These are phyloP conservation scores for Diabrotica balteata DNA, from an alignment of 2,888 invertebrate genomes.

Conservation along the genomic window DNA sequence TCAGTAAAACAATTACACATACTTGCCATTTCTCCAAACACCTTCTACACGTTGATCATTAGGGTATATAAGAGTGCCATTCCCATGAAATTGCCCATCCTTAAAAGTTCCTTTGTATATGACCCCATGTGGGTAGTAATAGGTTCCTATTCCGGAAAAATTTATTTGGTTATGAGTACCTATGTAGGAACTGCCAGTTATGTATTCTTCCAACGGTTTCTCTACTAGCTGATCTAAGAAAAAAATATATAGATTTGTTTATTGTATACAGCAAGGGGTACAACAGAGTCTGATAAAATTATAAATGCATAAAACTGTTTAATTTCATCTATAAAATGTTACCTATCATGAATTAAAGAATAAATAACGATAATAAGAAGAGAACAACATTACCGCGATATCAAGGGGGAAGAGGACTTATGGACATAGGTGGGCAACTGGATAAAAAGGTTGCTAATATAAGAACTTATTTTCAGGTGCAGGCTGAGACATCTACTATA, in stretches of 20 bases:
- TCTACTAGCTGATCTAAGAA: slow-evolving; percentile 1
- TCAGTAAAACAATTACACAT: background rate
- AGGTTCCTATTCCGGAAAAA: slow-evolving; percentile 32
- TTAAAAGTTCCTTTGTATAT: slow-evolving; percentile 34
- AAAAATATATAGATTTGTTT: background rate
- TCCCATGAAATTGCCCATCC: slow-evolving; percentile 37
- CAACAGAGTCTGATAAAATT: too few species aligned
- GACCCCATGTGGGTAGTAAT: slow-evolving; percentile 32
- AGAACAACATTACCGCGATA: too few species aligned
- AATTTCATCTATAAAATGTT: too few species aligned
- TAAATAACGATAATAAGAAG: too few species aligned
- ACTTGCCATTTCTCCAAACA: slow-evolving; percentile 32
- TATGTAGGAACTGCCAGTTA: slow-evolving; percentile 33
- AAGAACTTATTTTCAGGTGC: too few species aligned
- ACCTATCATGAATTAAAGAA: too few species aligned
- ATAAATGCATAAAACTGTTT: too few species aligned
- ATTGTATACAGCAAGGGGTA: too few species aligned
- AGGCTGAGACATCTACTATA: too few species aligned
- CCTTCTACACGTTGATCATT: slow-evolving; percentile 31
- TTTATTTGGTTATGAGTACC: slow-evolving; percentile 30
- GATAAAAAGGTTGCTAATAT: too few species aligned
- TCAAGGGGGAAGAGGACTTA: too few species aligned
- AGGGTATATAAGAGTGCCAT: slow-evolving; percentile 34
- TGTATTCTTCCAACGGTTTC: slow-evolving; percentile 21
- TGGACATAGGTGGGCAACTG: too few species aligned